These are phyloP conservation scores for Pteronotus mesoamericanus DNA, from an alignment of 2,797 vertebrate species.

Conservation along the genomic window DNA sequence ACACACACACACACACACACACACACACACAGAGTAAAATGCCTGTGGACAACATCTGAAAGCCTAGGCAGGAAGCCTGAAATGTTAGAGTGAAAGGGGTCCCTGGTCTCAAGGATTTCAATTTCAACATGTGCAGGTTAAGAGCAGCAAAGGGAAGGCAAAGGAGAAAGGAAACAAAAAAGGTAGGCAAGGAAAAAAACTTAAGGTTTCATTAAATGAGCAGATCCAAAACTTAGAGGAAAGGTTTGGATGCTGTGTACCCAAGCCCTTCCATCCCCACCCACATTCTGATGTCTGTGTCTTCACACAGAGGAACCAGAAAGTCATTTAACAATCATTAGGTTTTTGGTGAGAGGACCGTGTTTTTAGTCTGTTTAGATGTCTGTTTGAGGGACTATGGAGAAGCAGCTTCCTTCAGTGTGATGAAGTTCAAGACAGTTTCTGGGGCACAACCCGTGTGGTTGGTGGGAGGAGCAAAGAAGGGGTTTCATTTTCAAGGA, in stretches of 20 bases:
- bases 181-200: not conserved
- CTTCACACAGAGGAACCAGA: not conserved
- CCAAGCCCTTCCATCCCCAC: not conserved
- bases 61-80: not conserved
- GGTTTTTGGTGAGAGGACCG: not conserved
- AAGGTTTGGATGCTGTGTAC: not conserved
- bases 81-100: not conserved
- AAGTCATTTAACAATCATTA: not conserved
- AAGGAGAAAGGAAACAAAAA: not conserved
- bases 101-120: not conserved
- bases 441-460: not conserved
- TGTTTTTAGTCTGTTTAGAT: not conserved
- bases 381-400: not conserved
- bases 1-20: not conserved
- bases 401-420: not conserved
- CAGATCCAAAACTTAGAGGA: slow-evolving; percentile 20
- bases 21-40: not conserved
- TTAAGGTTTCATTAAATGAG: slow-evolving; percentile 1
- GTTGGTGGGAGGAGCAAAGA: not conserved
- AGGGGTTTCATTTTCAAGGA: not conserved
- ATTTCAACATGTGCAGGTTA: not conserved
- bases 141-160: not conserved
- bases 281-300: not conserved
- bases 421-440: not conserved
- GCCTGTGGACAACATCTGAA: not conserved